Base-by-base conservation (phyloP, 2,888 invertebrate species). In the Drosophila siamana region DNA sequence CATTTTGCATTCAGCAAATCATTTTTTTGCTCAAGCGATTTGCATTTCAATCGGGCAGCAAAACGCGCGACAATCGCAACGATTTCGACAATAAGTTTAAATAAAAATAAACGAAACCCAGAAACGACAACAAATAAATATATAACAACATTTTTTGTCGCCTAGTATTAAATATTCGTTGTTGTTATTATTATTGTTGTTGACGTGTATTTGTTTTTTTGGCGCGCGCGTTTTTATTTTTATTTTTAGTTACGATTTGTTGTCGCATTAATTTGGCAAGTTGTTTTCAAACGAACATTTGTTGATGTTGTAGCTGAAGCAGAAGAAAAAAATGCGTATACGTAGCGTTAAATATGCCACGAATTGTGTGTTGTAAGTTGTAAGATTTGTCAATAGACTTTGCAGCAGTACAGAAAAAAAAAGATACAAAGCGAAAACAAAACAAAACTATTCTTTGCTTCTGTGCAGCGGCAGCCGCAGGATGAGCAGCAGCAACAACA, bases 401-500 rank as follows among this genome's bases (percentile, higher is more conserved):
- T n/a, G n/a, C n/a, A n/a, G n/a, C n/a, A n/a, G n/a, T n/a, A 15
- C 36, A 38, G 36, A 13, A 38, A 2, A 11, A 33, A n/a, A 19
- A 6, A 24, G 30, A 30, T 9, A 33, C 26, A 11, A 40, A 59
- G 55, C 46, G 61, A 24, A 33, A 46, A 26, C 26, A 6, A 62
- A 52, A 24, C 48, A 28, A 41, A 59, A 24, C 38, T 46, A 9
- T 43, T 62, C 43, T 63, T 54, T 70, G 59, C 41, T 69, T 65
- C 59, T 81, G 85, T 83, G 75, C 74, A 88, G 83, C 83, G 40
- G 83, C 83, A 36, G 71, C 81, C 66, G 59, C 80, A 83, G 83
- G 74, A 83, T 88, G 88, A 88, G 86, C 88, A 40, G 64, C 64
- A 50, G 55, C 69, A 74, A 11, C 47, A 47, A 38, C 40, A 57